Evolutionary conservation across 1,140 invertebrate genomes (phyloP), one percentile per base, ranked within the genome.

Genomic region (Reticulitermes speratus): DNA sequence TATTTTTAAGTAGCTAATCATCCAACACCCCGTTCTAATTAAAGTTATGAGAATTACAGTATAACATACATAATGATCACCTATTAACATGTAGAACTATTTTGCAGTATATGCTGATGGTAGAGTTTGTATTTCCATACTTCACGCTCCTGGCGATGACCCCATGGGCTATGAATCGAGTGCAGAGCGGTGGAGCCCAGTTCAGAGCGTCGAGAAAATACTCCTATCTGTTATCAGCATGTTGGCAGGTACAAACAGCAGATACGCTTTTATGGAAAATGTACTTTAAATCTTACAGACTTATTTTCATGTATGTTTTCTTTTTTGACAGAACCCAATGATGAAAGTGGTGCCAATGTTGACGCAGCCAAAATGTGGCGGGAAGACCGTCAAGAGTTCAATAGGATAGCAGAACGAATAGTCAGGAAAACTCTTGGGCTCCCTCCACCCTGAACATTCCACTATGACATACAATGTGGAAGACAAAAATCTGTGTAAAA

Each of bases 301-400:
- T 48, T 86, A 75, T 44, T 55, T 21, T 55, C 16, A 84, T 23
- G 44, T 38, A 84, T 45, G 30, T 84, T 82, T 38, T 69, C 9
- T 52, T 85, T n/a, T 87, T 86, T 92, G 92, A 23, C 90, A 96
- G 99, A 99, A 91, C 99, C 99, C 9, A 99, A 99, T 92, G 98
- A 99, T 91, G 99, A 99, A 91, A 99, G 98, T 92, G 98, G 98
- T 45, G 99, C 99, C 2, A 99, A 99, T 92, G 98, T 99, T 0
- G 99, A 99, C 92, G 99, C 99, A 12, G 98, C 99, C 0, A 99
- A 99, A 93, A 99, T 99, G 96, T 99, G 98, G 98, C 92, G 99
- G 87, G 98, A 99, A 90, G 96, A 99, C 90, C 92, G 98, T 55
- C 93, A 95, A 38, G 96, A 99, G 91, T 99, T 99, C 91, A 97